Conservation (phyloP, 2,888 invertebrate genomes). For the Agrotis ipsilon region DNA sequence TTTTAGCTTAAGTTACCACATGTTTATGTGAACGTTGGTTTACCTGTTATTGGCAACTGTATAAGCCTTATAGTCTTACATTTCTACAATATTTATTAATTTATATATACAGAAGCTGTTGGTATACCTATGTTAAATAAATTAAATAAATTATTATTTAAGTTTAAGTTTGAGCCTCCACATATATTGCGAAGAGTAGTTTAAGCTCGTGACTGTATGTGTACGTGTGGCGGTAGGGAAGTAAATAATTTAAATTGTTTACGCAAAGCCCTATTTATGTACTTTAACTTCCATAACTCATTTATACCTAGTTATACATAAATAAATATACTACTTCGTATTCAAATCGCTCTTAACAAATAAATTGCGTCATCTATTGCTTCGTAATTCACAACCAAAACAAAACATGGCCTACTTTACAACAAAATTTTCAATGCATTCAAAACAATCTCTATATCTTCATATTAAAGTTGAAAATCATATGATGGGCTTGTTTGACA, state of each 20-base stretch:
- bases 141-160: too few species aligned
- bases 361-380: slow-evolving; percentile 64
- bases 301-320: slow-evolving; percentile 11
- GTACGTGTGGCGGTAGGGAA: background rate
- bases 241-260: slow-evolving; percentile 8
- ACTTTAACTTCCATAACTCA: slow-evolving; percentile 8
- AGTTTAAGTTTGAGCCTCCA: too few species aligned
- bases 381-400: slow-evolving; percentile 60
- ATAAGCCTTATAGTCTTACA: too few species aligned
- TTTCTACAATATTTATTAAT: too few species aligned
- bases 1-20: too few species aligned
- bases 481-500: slow-evolving; percentile 27
- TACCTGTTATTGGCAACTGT: too few species aligned
- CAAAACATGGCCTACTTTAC: slow-evolving; percentile 64
- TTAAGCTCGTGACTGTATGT: background rate
- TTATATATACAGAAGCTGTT: too few species aligned
- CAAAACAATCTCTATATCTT: slow-evolving; percentile 53
- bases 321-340: slow-evolving; percentile 35
- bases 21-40: too few species aligned
- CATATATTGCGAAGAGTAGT: too few species aligned
- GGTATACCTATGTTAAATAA: too few species aligned
- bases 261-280: slow-evolving; percentile 9
- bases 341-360: slow-evolving; percentile 53
- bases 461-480: slow-evolving; percentile 42
- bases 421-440: slow-evolving; percentile 47